A percentile compares a stretch with the other conserved stretches of the same genome.
phyloP scores from a whole-genome alignment of 2,888 invertebrate species.

The Diachrysia chrysitis region DNA sequence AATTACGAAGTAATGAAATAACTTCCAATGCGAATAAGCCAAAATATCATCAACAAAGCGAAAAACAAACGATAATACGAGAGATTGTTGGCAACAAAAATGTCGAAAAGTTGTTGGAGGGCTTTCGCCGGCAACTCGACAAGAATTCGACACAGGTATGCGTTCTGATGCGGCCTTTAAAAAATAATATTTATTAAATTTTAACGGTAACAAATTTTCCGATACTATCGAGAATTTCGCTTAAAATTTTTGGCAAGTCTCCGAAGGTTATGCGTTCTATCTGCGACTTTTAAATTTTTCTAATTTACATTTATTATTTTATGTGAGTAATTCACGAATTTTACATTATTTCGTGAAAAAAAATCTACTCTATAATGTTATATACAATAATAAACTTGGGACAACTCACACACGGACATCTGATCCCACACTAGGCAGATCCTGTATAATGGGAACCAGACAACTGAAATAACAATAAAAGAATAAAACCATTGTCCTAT shows the following conservation, averaged over 20 bases:
- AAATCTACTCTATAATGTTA: too few relatives aligned
- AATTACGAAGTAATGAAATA: conserved; percentile 76
- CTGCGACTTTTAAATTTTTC: conserved; percentile 31
- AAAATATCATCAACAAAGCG: conserved; percentile 78
- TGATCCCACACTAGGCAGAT: too few relatives aligned
- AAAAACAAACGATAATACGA: conserved; percentile 72
- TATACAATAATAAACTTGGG: too few relatives aligned
- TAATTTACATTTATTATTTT: conserved; percentile 16
- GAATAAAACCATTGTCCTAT: too few relatives aligned
- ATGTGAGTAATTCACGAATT: neutral
- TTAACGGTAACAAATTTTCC: conserved; percentile 39
- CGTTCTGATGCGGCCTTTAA: conserved; percentile 64
- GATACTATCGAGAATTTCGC: conserved; percentile 34
- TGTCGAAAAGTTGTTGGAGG: conserved; percentile 65
- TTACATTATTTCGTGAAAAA: neutral
- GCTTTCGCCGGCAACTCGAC: conserved; percentile 51
- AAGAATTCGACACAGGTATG: conserved; percentile 73
- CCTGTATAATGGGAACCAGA: too few relatives aligned
- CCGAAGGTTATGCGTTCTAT: conserved; percentile 48
- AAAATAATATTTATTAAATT: conserved; percentile 61
- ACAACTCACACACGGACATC: too few relatives aligned
- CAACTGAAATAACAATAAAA: too few relatives aligned
- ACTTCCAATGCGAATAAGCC: conserved; percentile 74
- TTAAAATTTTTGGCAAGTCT: conserved; percentile 33
- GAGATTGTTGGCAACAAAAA: conserved; percentile 75